phyloP scores from a whole-genome alignment of 2,113 vertebrate genomes.

The Arothron firmamentum region DNA sequence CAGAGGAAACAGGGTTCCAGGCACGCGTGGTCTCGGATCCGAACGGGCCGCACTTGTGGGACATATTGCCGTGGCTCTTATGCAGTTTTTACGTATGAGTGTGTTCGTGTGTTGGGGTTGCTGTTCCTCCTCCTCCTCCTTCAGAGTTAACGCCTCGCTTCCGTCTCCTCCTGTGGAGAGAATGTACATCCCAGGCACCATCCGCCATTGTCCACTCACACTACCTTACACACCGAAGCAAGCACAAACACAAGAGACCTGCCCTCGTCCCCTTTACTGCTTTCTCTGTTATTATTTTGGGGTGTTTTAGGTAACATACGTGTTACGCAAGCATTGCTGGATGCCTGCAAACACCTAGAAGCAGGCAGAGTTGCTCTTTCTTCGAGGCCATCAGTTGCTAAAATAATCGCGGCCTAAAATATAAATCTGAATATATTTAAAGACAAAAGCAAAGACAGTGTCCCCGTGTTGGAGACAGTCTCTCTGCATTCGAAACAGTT shows the following conservation, averaged over 20 bases:
- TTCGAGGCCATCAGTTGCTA: background rate
- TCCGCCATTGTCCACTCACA: constrained; percentile 15
- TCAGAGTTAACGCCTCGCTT: constrained; percentile 37
- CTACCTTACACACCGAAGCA: constrained; percentile 28
- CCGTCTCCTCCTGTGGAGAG: constrained; percentile 63
- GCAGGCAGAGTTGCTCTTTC: constrained; percentile 17
- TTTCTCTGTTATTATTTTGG: background rate
- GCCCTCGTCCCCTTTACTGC: constrained; percentile 15
- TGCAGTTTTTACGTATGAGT: constrained; percentile 48
- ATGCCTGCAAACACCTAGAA: constrained; percentile 44
- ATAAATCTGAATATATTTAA: constrained; percentile 31
- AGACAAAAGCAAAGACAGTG: constrained; percentile 18
- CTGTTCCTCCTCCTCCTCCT: constrained; percentile 46
- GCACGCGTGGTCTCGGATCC: constrained; percentile 26
- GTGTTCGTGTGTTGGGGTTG: constrained; percentile 12
- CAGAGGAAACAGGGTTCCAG: constrained; percentile 22
- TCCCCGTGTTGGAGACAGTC: constrained; percentile 9
- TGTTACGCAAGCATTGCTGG: constrained; percentile 39
- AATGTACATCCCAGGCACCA: constrained; percentile 59
- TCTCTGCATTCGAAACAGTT: constrained; percentile 22
- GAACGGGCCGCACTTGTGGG: constrained; percentile 65
- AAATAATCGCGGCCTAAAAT: constrained; percentile 12
- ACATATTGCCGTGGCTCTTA: constrained; percentile 69
- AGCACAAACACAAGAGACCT: constrained; percentile 55
- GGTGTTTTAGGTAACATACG: constrained; percentile 15